Evolutionary conservation across 2,113 vertebrate genomes (phyloP), one percentile per base, ranked within the genome.

Genomic region (Cynopterus brachyotis): DNA sequence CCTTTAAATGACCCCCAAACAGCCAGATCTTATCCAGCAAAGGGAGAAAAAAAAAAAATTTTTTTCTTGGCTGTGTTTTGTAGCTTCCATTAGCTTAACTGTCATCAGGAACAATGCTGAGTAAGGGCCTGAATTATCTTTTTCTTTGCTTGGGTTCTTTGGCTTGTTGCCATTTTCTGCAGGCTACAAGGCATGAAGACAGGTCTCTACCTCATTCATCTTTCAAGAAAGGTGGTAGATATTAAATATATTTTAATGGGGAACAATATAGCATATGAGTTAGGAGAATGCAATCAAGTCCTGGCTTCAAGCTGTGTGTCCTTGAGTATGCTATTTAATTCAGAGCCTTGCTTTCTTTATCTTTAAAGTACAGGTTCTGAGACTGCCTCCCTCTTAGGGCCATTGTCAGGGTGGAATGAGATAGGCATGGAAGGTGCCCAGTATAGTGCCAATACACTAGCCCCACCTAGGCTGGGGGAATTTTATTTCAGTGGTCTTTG

Each of bases 31-130:
- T 88, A n/a, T 85, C 95, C 91, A 85, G 85, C 94, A 89, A 92
- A 92, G 60, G 66, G 40, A 94, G 55, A 47, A 75, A 73, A 70
- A 40, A 79, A 91, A 82, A 92, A 60, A 47, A n/a, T n/a, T n/a
- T n/a, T n/a, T n/a, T 98, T 98, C 62, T 73, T 96, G 86, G 73
- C 94, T 73, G 24, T 66, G 87, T 76, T 96, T 85, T 83, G 92
- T 60, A 95, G 76, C 79, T 97, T 97, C 96, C 95, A 95, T 97
- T 95, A 98, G 89, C 92, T 97, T 64, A 97, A 91, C 79, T 97
- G 35, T 82, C 97, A 80, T 60, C 70, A 64, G 95, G 96, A 60
- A 88, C 91, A 91, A 94, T 95, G 96, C 97, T 97, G 66, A 94
- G 95, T 97, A 89, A 96, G 96, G 96, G 19, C 37, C 92, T 96